Percentiles rank a stretch among this genome's conserved stretches.
Evolutionary conservation across 2,113 vertebrate genomes (phyloP).

Genomic region (Hydropotes inermis): DNA sequence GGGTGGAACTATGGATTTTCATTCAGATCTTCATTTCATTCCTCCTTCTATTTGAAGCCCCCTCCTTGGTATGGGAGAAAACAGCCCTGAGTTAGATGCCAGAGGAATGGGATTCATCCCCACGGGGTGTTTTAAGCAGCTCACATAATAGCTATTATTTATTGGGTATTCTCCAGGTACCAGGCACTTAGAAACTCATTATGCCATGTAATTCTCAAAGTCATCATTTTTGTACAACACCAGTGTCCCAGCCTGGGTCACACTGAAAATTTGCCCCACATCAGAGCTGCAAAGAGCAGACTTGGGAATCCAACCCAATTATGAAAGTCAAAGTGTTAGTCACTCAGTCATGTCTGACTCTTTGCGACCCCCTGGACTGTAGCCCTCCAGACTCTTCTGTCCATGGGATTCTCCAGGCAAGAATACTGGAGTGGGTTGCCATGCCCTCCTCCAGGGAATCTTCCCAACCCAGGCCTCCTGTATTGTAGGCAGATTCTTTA

Average conservation of each 20-base stretch:
- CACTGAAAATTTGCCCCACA: not conserved
- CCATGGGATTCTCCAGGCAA: not conserved
- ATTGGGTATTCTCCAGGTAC: not conserved
- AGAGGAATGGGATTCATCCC: not conserved
- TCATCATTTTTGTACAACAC: not conserved
- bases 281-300: not conserved
- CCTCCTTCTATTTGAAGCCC: not conserved
- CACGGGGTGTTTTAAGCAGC: not conserved
- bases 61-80: not conserved
- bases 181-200: not conserved
- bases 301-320: not conserved
- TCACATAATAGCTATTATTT: not conserved
- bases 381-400: not conserved
- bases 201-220: not conserved
- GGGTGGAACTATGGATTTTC: not conserved
- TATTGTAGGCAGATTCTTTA: not conserved
- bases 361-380: not conserved
- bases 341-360: not conserved
- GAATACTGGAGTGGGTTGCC: not conserved
- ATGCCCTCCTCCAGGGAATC: not conserved
- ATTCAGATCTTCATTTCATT: not conserved
- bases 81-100: not conserved
- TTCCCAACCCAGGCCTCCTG: not conserved
- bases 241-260: not conserved
- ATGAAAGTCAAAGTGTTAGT: not conserved